phyloP scores from a whole-genome alignment of 2,797 vertebrate species.

The Leptoclinus maculatus region DNA sequence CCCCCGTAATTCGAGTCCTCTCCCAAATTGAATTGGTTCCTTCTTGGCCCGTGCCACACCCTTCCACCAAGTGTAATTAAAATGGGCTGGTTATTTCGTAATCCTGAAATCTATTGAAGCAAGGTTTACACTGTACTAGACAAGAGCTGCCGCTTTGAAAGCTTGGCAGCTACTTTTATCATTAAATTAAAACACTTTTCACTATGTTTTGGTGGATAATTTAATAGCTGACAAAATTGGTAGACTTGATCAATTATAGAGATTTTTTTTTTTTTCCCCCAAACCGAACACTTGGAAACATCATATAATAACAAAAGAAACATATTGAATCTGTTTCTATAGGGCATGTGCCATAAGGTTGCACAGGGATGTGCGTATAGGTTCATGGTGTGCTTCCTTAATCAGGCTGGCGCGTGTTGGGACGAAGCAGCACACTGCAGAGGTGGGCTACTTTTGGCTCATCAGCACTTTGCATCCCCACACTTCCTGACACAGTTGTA shows the following conservation, averaged over 20 bases:
- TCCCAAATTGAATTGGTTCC: too few species aligned
- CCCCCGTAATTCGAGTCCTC: too few species aligned
- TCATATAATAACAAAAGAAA: conserved; percentile 1
- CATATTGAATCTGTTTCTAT: conserved; percentile 27
- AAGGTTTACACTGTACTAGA: neutral
- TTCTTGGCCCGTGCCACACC: neutral
- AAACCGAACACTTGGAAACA: neutral
- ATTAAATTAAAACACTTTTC: conserved; percentile 4
- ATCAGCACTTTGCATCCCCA: conserved; percentile 94
- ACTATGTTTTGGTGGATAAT: neutral
- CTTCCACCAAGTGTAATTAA: too few species aligned
- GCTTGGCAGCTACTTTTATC: conserved; percentile 15
- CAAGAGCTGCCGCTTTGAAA: neutral
- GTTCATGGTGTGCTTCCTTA: conserved; percentile 69
- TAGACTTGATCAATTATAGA: neutral
- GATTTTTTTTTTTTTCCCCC: neutral
- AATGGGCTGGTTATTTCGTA: neutral
- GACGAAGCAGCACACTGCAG: conserved; percentile 79
- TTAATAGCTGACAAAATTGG: conserved; percentile 1
- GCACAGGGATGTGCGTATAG: conserved; percentile 48
- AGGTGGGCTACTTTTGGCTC: conserved; percentile 91
- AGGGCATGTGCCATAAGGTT: conserved; percentile 46
- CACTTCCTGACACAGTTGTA: conserved; percentile 89
- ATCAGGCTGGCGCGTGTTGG: conserved; percentile 72
- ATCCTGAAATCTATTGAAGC: neutral